Evolutionary conservation across 1,140 invertebrate species (phyloP).

Genomic region (Diorhabda carinulata): DNA sequence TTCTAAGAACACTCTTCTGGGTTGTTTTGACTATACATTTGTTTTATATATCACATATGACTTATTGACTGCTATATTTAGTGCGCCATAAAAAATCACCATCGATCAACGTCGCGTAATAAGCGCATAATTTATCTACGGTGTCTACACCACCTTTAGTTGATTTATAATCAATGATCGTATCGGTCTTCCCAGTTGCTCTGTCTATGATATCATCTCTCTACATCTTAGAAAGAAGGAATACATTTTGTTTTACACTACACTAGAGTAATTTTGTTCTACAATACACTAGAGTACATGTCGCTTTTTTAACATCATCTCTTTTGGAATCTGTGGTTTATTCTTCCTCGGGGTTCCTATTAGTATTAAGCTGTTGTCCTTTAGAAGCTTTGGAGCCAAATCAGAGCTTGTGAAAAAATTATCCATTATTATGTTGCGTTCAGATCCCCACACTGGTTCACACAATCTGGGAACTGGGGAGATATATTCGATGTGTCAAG

Average conservation of each 20-base stretch:
- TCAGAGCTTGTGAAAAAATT: not conserved
- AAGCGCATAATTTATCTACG: too few species aligned
- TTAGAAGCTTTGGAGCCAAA: constrained; percentile 10
- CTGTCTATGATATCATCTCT: too few species aligned
- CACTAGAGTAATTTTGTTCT: too few species aligned
- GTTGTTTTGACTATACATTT: too few species aligned
- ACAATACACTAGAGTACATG: too few species aligned
- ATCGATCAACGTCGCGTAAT: too few species aligned
- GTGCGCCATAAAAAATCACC: too few species aligned
- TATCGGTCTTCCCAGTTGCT: too few species aligned
- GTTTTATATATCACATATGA: not conserved
- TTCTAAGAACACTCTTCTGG: not conserved
- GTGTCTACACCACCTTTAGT: too few species aligned
- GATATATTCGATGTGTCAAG: constrained; percentile 11
- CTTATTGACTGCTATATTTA: not conserved
- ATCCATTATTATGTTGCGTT: not conserved
- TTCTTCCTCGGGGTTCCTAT: constrained; percentile 20
- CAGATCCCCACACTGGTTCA: constrained; percentile 12
- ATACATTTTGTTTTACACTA: too few species aligned
- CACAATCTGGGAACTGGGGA: constrained; percentile 12
- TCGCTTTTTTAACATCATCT: not conserved
- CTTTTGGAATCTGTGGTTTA: constrained; percentile 14
- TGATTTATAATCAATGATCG: too few species aligned
- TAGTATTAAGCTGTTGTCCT: constrained; percentile 10
- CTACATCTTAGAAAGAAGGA: too few species aligned